phyloP scores from a whole-genome alignment of 2,113 vertebrate genomes.

The Gallinago undulata region DNA sequence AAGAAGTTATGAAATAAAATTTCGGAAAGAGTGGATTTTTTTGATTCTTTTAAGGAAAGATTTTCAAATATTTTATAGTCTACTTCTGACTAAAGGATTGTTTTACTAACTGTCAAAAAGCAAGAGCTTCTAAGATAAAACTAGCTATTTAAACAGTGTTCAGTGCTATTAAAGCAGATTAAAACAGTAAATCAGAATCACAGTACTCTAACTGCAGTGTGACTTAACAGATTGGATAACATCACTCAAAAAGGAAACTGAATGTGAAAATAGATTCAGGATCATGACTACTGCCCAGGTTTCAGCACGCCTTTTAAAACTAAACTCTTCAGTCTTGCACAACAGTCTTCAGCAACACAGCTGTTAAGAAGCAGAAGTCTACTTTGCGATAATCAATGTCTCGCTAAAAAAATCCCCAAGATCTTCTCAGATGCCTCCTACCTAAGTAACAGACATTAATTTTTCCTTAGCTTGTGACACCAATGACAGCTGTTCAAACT shows the following conservation, averaged over 20 bases:
- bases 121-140: neutral
- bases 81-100: neutral
- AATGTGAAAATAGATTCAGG: neutral
- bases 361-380: neutral
- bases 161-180: accelerated
- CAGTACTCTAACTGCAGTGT: neutral
- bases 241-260: neutral
- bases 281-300: neutral
- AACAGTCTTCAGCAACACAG: neutral
- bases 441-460: neutral
- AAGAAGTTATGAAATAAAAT: neutral
- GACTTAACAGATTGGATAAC: neutral
- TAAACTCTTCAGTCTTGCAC: neutral
- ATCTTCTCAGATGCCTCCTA: neutral
- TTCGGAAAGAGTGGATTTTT: neutral
- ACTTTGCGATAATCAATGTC: neutral
- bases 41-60: neutral
- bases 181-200: neutral
- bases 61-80: neutral
- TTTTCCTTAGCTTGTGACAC: neutral
- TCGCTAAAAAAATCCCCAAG: neutral
- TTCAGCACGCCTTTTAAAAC: neutral
- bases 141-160: neutral
- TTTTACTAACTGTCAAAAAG: neutral
- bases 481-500: neutral